A percentile compares a stretch with the other conserved stretches of the same genome.
Conservation (phyloP, 2,888 invertebrate species). For the Clitarchus hookeri region DNA sequence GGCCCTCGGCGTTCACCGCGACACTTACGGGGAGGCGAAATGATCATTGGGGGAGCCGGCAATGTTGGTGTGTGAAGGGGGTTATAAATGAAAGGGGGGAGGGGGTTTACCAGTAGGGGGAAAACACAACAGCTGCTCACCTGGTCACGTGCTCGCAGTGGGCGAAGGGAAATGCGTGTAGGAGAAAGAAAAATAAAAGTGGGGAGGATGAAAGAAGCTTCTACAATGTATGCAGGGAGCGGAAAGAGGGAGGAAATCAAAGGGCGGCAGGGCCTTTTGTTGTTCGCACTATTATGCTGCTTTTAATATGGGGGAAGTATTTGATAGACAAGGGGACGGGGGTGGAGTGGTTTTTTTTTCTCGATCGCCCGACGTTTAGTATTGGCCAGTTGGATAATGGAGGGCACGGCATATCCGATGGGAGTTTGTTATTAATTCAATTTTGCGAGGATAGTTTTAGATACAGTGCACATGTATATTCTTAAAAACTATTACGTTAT, state of each 20-base stretch:
- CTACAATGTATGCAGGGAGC: neutral
- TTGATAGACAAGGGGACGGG: neutral
- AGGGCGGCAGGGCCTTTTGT: neutral
- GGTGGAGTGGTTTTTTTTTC: neutral
- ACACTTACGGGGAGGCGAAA: no score
- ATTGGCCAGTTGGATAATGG: neutral
- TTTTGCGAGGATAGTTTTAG: neutral
- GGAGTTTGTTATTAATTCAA: neutral
- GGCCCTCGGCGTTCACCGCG: no score
- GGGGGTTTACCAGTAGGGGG: constrained; percentile 7
- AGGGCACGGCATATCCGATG: neutral
- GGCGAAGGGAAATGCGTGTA: neutral
- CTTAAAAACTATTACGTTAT: no score
- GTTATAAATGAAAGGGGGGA: constrained; percentile 5
- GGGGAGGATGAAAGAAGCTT: neutral
- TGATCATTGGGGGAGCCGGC: neutral
- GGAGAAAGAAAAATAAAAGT: neutral
- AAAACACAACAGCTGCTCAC: constrained; percentile 32
- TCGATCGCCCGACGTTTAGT: neutral
- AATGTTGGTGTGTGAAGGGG: neutral
- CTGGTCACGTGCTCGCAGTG: neutral
- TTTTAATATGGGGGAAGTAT: constrained; percentile 1
- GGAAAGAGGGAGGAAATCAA: constrained; percentile 20
- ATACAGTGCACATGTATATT: no score
- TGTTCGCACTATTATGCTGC: constrained; percentile 10